These are phyloP conservation scores for Istiophorus platypterus DNA, from an alignment of 2,113 vertebrate species.

Conservation along the genomic window DNA sequence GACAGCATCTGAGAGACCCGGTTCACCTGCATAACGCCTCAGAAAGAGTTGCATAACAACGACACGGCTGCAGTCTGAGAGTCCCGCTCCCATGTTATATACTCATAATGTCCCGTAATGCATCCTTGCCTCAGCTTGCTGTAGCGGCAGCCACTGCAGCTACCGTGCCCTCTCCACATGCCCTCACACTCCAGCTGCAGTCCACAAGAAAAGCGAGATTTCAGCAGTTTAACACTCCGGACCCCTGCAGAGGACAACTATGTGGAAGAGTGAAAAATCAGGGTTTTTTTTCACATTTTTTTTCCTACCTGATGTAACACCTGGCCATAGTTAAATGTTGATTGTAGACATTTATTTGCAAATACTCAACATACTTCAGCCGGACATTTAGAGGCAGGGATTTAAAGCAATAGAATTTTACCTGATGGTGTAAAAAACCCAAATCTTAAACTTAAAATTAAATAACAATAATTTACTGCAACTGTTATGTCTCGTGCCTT, in stretches of 20 bases:
- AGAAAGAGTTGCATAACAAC: neutral
- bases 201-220: constrained; percentile 73
- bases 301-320: constrained; percentile 43
- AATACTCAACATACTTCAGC: constrained; percentile 17
- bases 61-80: neutral
- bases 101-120: neutral
- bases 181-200: constrained; percentile 70
- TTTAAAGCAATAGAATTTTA: neutral
- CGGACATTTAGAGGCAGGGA: neutral
- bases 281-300: constrained; percentile 59
- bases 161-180: constrained; percentile 70
- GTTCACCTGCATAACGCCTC: neutral
- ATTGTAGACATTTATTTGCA: constrained; percentile 21
- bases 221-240: constrained; percentile 75
- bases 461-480: neutral
- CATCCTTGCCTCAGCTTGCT: constrained; percentile 35
- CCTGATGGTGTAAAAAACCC: neutral
- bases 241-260: constrained; percentile 60
- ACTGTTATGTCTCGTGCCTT: neutral
- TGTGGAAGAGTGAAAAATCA: constrained; percentile 48
- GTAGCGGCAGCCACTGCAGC: constrained; percentile 69
- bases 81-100: neutral
- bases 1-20: neutral
- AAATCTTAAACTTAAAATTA: neutral
- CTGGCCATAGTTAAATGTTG: constrained; percentile 24